Evolutionary conservation across 2,113 vertebrate genomes (phyloP), one percentile per base, ranked within the genome.

Genomic region (Circaetus gallicus): DNA sequence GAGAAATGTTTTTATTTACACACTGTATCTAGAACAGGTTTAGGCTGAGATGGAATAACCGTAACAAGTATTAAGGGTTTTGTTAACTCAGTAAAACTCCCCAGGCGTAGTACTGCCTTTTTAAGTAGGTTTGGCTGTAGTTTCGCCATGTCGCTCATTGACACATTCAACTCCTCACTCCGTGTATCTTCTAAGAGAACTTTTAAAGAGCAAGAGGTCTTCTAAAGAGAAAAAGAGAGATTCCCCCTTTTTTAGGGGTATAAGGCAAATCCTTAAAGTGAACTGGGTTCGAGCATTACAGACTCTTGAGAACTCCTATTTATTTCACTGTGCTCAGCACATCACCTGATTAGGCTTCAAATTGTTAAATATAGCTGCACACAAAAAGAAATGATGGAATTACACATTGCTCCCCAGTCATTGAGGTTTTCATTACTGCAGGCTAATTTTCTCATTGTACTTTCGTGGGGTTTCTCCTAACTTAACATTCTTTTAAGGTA

Each of bases 401-500:
- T 83, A 74, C 74, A 86, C 71, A 47, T 69, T 80, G 82, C 71
- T 97, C 90, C 79, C 63, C 89, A 87, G 70, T 92, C 97, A 95
- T 7, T 84, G 90, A 89, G 92, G 66, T 71, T 96, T 97, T 97
- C 97, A 97, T 97, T 95, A 97, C 96, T 95, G 96, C 95, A 96
- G 97, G 95, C 97, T 98, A 97, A 98, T 98, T 98, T 98, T 95
- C 95, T 95, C 96, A 97, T 93, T 97, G 95, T 94, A 96, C 92
- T 98, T 98, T 85, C 13, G 31, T 93, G 95, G 96, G 94, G 96
- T 98, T 98, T 97, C 96, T 96, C 90, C 91, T 94, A 97, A 98
- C 97, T 98, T 98, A 98, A 97, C 97, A 98, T 98, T 98, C 98
- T 98, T 98, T 98, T 98, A 98, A 98, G 97, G 98, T 97, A 98